Evolutionary conservation across 2,888 invertebrate genomes (phyloP).

Genomic region (Ophion ventricosus): DNA sequence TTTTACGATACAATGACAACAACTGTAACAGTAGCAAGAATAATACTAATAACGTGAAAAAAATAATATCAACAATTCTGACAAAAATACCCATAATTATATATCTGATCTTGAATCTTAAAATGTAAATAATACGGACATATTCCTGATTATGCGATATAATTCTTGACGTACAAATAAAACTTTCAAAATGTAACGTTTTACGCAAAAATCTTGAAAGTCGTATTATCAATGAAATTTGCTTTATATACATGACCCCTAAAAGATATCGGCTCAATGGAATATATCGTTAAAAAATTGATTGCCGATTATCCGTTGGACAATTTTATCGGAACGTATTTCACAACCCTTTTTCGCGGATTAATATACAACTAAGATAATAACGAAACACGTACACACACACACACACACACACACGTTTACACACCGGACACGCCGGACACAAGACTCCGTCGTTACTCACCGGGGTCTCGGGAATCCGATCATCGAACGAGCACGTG

Average conservation of each 20-base stretch:
- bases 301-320: background rate
- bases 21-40: too few relatives aligned
- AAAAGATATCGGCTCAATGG: background rate
- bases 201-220: background rate
- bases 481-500: slow-evolving; percentile 48
- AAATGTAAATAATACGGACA: background rate
- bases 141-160: background rate
- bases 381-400: slow-evolving; percentile 19
- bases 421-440: too few relatives aligned
- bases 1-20: too few relatives aligned
- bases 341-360: slow-evolving; percentile 4
- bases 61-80: background rate
- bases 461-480: slow-evolving; percentile 49
- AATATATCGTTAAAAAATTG: background rate
- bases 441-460: slow-evolving; percentile 31
- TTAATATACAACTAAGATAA: slow-evolving; percentile 39
- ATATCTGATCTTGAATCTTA: too few relatives aligned
- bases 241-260: background rate
- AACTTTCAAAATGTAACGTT: background rate
- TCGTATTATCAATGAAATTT: background rate
- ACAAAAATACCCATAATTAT: background rate
- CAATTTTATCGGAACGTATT: slow-evolving; percentile 8
- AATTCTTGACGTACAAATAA: background rate
- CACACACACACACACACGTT: too few relatives aligned
- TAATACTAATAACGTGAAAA: too few relatives aligned